Base-by-base conservation (phyloP, 1,140 invertebrate genomes). In the Zaprionus lachaisei region DNA sequence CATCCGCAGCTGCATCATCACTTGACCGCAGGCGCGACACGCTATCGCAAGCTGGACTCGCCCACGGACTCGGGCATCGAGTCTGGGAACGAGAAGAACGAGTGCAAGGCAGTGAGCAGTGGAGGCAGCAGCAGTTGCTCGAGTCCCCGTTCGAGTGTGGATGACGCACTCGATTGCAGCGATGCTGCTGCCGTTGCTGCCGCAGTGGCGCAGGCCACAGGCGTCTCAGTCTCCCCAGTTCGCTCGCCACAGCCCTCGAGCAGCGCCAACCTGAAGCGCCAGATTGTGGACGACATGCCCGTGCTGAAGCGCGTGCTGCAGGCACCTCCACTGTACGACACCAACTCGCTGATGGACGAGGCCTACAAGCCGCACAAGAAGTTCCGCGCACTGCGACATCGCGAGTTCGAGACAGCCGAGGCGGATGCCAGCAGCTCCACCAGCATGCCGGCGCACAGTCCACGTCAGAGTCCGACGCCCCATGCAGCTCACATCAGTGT, bases 311-410 rank as follows among this genome's bases (percentile, higher is more conserved):
- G 97, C 26, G 97, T 98, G 0, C 94, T 98, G 1, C 97, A 98
- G 92, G 97, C 97, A 2, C 98, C 98, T 1, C 98, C 98, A 0
- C 93, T 98, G 1, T 97, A 97, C 93, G 96, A 97, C 86, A 97
- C 97, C 49, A 97, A 97, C 84, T 96, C 96, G 1, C 93, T 98
- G 44, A 98, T 98, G 97, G 97, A 98, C 91, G 97, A 98, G 93
- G 97, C 97, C 1, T 98, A 98, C 94, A 97, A 98, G 86, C 97
- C 97, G 54, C 98, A 98, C 94, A 98, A 98, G 93, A 98, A 98
- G 92, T 98, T 98, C 94, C 95, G 97, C 4, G 96, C 96, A 0
- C 93, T 97, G 81, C 93, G 97, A 5, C 95, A 96, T 80, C 96
- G 96, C 77, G 96, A 97, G 79, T 96, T 95, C 5, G 96, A 96